phyloP scores from a whole-genome alignment of 2,888 invertebrate genomes.

The Polia nebulosa region DNA sequence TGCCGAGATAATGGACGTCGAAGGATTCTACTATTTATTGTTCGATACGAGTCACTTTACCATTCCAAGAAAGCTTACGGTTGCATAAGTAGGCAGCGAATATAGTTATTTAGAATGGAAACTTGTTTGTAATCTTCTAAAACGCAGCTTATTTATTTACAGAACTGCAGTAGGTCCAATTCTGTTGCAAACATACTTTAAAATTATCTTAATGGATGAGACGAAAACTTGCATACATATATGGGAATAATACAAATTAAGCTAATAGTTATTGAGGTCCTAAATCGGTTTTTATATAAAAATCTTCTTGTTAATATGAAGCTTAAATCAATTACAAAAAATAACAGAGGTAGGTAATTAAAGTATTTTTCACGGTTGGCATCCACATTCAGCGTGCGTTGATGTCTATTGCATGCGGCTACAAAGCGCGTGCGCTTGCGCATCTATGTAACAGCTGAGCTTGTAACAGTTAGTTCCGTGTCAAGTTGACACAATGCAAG shows the following conservation, averaged over 20 bases:
- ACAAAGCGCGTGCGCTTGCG: constrained; percentile 56
- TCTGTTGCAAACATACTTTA: constrained; percentile 25
- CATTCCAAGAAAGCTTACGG: constrained; percentile 77
- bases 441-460: constrained; percentile 54
- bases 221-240: constrained; percentile 22
- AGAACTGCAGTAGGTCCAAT: constrained; percentile 21
- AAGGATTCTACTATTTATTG: constrained; percentile 89
- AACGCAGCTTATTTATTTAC: constrained; percentile 18
- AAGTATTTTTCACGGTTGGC: constrained; percentile 9
- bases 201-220: constrained; percentile 55
- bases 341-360: not conserved
- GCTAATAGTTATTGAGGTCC: constrained; percentile 13
- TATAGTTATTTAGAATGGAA: constrained; percentile 42
- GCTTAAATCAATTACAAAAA: not conserved
- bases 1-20: constrained; percentile 89
- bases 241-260: constrained; percentile 14
- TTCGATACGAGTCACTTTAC: constrained; percentile 83
- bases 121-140: constrained; percentile 35
- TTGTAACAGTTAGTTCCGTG: constrained; percentile 50
- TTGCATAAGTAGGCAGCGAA: constrained; percentile 69
- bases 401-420: constrained; percentile 74
- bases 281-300: not conserved
- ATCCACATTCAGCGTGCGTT: constrained; percentile 68
- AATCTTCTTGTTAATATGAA: not conserved
- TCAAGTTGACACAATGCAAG: constrained; percentile 61